Percentiles rank a stretch among this genome's conserved stretches.
These are phyloP conservation scores for Idris sp. DNA, from an alignment of 1,140 invertebrate genomes.

Conservation along the genomic window DNA sequence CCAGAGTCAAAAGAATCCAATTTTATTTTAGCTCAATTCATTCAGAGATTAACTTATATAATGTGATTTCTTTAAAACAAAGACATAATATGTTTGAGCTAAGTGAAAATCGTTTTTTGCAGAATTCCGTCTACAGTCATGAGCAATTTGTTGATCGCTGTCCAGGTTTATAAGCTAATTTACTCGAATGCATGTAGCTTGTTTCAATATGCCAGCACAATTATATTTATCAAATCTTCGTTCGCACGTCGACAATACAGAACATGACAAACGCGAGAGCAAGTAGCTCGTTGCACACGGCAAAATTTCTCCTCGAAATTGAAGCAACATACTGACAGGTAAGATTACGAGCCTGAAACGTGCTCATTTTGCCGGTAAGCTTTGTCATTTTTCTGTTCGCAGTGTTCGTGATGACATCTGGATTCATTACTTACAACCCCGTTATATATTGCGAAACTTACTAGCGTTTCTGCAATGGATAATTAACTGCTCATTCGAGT, in stretches of 20 bases:
- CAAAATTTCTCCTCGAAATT: conserved; percentile 48
- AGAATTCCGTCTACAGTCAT: no score
- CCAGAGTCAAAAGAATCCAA: no score
- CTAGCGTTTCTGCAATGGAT: conserved; percentile 62
- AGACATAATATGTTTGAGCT: no score
- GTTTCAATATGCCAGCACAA: conserved; percentile 33
- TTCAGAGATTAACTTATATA: no score
- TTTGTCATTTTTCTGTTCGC: conserved; percentile 69
- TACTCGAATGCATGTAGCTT: conserved; percentile 11
- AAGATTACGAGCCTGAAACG: conserved; percentile 64
- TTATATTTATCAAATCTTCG: conserved; percentile 45
- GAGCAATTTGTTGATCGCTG: no score
- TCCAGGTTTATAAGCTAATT: conserved; percentile 12
- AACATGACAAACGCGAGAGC: conserved; percentile 22
- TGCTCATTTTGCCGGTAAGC: conserved; percentile 52
- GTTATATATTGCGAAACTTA: conserved; percentile 71
- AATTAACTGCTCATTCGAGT: conserved; percentile 47
- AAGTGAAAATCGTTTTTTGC: no score
- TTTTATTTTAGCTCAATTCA: no score
- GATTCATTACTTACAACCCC: conserved; percentile 70
- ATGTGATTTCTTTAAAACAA: no score
- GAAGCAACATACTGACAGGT: conserved; percentile 38
- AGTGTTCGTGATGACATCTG: conserved; percentile 65
- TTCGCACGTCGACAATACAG: conserved; percentile 16
- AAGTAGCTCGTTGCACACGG: conserved; percentile 10